phyloP scores from a whole-genome alignment of 2,888 invertebrate genomes.

The Prosapia bicincta region DNA sequence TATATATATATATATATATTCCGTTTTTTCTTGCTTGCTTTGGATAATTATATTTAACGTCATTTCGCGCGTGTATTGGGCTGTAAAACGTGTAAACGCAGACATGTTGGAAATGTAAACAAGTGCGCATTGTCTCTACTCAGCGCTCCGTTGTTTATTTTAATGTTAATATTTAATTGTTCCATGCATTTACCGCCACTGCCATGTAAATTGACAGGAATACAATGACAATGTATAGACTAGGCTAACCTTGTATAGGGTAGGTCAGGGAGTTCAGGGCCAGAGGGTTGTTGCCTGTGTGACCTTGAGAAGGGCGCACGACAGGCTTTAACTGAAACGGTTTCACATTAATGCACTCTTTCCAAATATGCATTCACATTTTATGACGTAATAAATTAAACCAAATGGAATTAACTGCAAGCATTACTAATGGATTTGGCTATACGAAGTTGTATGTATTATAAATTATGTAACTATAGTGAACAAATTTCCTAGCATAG shows the following conservation, averaged over 20 bases:
- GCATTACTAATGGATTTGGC: too few relatives aligned
- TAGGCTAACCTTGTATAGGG: background rate
- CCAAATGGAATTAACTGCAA: too few relatives aligned
- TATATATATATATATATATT: too few relatives aligned
- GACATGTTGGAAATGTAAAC: background rate
- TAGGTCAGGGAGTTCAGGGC: background rate
- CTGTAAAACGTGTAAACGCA: too few relatives aligned
- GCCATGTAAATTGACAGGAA: background rate
- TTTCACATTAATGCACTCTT: constrained; percentile 16
- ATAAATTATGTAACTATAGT: too few relatives aligned
- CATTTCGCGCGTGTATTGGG: too few relatives aligned
- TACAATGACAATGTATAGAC: background rate
- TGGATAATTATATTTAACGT: too few relatives aligned
- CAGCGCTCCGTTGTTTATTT: background rate
- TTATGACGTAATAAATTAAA: too few relatives aligned
- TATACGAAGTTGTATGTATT: too few relatives aligned
- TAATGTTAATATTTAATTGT: background rate
- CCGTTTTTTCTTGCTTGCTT: too few relatives aligned
- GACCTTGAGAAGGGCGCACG: background rate
- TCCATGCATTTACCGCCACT: background rate
- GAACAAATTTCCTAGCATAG: too few relatives aligned
- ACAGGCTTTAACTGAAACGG: background rate
- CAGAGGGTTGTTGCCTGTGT: background rate
- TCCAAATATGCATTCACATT: constrained; percentile 4
- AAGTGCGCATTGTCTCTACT: background rate